Evolutionary conservation across 37 sponge, comb jelly and placozoan species (phyloP), one percentile per base, ranked within the genome.

Genomic region (Spongilla lacustris): DNA sequence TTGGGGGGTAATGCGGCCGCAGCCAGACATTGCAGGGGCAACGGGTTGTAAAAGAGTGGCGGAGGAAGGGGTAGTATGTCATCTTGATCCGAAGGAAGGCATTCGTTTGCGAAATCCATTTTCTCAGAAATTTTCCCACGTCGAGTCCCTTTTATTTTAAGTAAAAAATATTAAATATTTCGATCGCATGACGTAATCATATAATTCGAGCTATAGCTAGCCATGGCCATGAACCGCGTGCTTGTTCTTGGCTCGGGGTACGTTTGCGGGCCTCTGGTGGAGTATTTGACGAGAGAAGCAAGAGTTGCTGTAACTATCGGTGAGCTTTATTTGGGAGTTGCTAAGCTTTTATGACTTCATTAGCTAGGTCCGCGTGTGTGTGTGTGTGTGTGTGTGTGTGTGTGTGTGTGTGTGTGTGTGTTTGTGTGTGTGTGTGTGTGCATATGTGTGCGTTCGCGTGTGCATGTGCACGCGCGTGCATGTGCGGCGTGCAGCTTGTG

Each of bases 211-310:
- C 48, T 4, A 9, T 32, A 27, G 69, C 27, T 27, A 26, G 8
- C 72, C 12, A 30, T 73, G 36, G 78, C 68, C 21, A 41, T 91
- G 84, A 66, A 67, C 19, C 68, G 83, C 13, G 94, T 99, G 11
- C 89, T 99, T 28, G 75, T 99, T 50, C 81, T 99, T 31, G 99
- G 99, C 0, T 95, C 99, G 5, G 97, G 99, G 11, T 84, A 75
- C 68, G 92, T 92, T 0, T 83, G 89, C 12, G 89, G 68, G 25
- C 99, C 99, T 22, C 71, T 97, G 41, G 89, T 99, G 21, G 93
- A 97, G 73, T 95, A 89, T 46, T 83, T 99, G 50, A 86, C 93
- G 24, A 76, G 89, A 36, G 80, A 87, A 25, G 81, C 90, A 19
- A 36, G 31, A 27, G 41, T 91, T n/a, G 67, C 79, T 37, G 81